Evolutionary conservation across 2,113 vertebrate genomes (phyloP).

Genomic region (Paramormyrops kingsleyae): DNA sequence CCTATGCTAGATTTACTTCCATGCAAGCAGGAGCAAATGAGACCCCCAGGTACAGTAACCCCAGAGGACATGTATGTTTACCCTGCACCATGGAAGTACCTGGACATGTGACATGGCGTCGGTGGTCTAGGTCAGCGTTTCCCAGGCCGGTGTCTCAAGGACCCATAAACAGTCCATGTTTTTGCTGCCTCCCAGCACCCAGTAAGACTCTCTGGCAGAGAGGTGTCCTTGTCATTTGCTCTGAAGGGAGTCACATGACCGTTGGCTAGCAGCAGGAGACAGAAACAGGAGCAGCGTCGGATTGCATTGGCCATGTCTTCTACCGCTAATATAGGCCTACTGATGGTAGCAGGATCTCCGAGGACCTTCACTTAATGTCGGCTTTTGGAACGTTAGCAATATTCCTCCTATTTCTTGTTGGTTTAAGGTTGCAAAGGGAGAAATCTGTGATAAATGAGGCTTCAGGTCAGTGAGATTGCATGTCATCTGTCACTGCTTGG

Average conservation of each 20-base stretch:
- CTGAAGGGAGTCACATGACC: neutral
- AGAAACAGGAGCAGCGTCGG: neutral
- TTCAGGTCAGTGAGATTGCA: neutral
- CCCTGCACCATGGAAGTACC: neutral
- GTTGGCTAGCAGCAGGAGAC: neutral
- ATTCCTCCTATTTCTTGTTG: neutral
- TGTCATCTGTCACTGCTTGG: neutral
- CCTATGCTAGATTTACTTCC: neutral
- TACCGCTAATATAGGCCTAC: neutral
- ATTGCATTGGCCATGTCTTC: neutral
- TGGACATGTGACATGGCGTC: neutral
- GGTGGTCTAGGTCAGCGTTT: neutral
- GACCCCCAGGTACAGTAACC: neutral
- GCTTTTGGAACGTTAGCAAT: neutral
- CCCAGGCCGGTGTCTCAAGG: neutral
- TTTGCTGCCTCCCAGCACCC: neutral
- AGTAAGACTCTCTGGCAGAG: neutral
- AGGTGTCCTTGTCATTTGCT: neutral
- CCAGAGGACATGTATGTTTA: neutral
- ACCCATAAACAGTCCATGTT: neutral
- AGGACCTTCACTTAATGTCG: neutral
- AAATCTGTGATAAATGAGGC: neutral
- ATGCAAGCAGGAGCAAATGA: neutral
- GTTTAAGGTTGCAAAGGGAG: neutral
- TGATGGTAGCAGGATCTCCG: neutral